A percentile compares a stretch with the other conserved stretches of the same genome.
phyloP scores from a whole-genome alignment of 2,888 invertebrate genomes.

The Idaea biselata region DNA sequence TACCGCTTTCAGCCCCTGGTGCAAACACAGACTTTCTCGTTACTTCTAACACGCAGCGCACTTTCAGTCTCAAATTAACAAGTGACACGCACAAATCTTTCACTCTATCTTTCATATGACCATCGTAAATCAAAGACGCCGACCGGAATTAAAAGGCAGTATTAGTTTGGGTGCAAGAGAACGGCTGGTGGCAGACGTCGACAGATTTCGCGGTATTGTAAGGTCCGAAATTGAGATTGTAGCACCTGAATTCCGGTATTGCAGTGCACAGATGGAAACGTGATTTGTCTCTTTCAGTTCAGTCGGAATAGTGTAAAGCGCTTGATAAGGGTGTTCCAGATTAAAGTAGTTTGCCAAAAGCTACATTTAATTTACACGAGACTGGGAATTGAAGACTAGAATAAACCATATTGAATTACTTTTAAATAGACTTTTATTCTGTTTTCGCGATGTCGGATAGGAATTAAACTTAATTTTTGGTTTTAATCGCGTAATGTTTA shows the following conservation, averaged over 20 bases:
- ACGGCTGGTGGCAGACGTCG: constrained; percentile 48
- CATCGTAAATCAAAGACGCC: constrained; percentile 69
- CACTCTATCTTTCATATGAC: constrained; percentile 58
- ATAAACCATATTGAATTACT: neutral
- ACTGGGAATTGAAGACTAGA: no score
- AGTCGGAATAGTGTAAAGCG: constrained; percentile 17
- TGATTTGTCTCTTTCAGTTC: constrained; percentile 29
- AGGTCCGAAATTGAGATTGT: constrained; percentile 54
- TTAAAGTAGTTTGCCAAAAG: no score
- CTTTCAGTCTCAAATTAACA: constrained; percentile 46
- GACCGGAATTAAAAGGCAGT: constrained; percentile 71
- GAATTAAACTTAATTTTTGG: no score
- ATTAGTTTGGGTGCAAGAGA: constrained; percentile 62
- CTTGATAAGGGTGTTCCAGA: constrained; percentile 2
- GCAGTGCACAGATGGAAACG: constrained; percentile 17
- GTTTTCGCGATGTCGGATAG: no score
- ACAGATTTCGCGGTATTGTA: constrained; percentile 64
- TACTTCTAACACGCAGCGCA: no score
- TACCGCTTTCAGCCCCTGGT: no score
- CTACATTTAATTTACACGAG: no score
- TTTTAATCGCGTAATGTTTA: no score
- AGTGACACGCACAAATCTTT: constrained; percentile 55
- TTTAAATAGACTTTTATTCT: no score
- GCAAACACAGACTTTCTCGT: no score
- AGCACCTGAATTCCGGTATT: constrained; percentile 45